Conservation (phyloP, 2,888 invertebrate species). For the Rugalucina vietnamica region DNA sequence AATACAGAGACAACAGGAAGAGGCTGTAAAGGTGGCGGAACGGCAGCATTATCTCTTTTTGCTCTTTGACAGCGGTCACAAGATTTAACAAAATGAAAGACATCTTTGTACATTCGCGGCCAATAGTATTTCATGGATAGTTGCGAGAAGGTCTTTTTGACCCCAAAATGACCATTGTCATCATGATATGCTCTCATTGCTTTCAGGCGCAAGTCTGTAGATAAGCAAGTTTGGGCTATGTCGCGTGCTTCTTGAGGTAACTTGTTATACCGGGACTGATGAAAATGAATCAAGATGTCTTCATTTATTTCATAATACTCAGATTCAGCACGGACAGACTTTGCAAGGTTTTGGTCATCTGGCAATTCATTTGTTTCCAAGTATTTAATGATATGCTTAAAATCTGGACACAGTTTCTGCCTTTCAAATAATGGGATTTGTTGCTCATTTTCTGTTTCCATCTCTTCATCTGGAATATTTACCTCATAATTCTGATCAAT, state of each 20-base stretch:
- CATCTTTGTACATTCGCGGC: constrained; percentile 41
- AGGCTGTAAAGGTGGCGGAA: constrained; percentile 20
- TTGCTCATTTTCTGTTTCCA: neutral
- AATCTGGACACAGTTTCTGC: neutral
- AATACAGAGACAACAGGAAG: constrained; percentile 27
- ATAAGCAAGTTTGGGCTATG: neutral
- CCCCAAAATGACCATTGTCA: constrained; percentile 5
- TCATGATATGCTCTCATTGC: neutral
- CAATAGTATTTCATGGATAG: constrained; percentile 32
- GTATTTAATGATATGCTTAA: neutral
- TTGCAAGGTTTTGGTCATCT: neutral
- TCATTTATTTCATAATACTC: neutral
- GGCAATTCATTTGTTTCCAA: neutral
- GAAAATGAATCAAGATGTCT: neutral
- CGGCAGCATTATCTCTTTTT: constrained; percentile 27
- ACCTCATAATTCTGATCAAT: neutral
- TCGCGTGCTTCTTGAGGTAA: neutral
- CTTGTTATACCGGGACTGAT: neutral
- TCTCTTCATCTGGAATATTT: neutral
- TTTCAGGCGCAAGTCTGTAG: neutral
- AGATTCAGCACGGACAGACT: neutral
- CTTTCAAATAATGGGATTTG: neutral
- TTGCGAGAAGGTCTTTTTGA: neutral
- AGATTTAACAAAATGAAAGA: constrained; percentile 24
- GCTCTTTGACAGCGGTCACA: constrained; percentile 45